A percentile compares a stretch with the other conserved stretches of the same genome.
phyloP scores from a whole-genome alignment of 2,888 invertebrate genomes.

The Idaea biselata region DNA sequence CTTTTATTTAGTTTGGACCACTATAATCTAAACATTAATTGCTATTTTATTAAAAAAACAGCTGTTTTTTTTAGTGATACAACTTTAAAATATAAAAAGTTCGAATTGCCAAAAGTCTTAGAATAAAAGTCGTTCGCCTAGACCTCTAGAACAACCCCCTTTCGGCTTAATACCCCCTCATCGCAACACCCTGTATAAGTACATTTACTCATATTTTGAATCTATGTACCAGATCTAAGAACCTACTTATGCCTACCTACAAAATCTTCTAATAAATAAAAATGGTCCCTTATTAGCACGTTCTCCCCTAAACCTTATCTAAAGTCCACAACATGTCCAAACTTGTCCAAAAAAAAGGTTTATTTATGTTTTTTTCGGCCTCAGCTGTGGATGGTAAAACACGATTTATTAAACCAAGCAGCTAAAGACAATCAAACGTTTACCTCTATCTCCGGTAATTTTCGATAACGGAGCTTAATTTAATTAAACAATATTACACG shows the following conservation, averaged over 20 bases:
- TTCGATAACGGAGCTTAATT: no score
- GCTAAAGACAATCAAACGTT: neutral
- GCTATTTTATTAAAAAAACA: no score
- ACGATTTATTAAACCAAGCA: neutral
- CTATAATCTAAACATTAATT: no score
- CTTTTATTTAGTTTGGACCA: no score
- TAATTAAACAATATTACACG: no score
- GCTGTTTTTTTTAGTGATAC: no score
- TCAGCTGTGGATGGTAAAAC: slow-evolving; percentile 39
- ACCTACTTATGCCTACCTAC: neutral
- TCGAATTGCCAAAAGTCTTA: no score
- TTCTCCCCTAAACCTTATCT: slow-evolving; percentile 39
- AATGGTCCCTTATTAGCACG: neutral
- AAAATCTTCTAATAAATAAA: neutral
- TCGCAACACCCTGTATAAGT: no score
- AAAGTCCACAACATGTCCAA: slow-evolving; percentile 44
- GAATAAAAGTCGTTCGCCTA: no score
- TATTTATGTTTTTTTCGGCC: slow-evolving; percentile 56
- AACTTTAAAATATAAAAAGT: no score
- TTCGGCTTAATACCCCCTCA: no score
- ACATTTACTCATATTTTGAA: neutral
- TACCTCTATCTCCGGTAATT: neutral
- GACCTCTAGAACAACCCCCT: no score
- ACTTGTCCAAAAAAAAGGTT: slow-evolving; percentile 43
- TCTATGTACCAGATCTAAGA: neutral